Percentiles rank a stretch among this genome's conserved stretches.
Evolutionary conservation across 1,140 invertebrate genomes (phyloP).

Genomic region (Zaprionus ghesquierei): DNA sequence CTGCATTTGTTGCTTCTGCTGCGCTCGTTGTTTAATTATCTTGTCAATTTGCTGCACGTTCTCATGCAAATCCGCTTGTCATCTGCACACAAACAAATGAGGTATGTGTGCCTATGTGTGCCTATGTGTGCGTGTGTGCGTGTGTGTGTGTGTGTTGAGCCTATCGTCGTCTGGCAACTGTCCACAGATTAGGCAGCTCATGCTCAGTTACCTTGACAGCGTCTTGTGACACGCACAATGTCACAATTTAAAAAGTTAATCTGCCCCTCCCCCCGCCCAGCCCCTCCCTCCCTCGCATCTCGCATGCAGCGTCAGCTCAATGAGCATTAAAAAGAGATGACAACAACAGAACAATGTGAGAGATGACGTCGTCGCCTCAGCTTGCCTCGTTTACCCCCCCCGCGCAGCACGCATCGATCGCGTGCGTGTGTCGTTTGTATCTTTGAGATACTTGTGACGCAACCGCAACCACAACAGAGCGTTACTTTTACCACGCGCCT

Average conservation of each 20-base stretch:
- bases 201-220: background rate
- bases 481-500: background rate
- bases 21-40: constrained; percentile 43
- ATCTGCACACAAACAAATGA: constrained; percentile 45
- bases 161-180: background rate
- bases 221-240: constrained; percentile 12
- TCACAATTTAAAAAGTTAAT: constrained; percentile 28
- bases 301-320: background rate
- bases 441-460: constrained; percentile 52
- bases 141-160: background rate
- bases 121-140: background rate
- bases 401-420: constrained; percentile 30
- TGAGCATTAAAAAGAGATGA: background rate
- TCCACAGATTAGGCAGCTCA: background rate
- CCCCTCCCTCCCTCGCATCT: too few species aligned
- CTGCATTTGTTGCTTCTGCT: constrained; percentile 25
- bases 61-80: constrained; percentile 59
- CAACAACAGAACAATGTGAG: background rate
- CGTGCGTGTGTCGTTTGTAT: constrained; percentile 24
- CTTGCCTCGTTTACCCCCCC: too few species aligned
- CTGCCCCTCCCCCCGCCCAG: background rate
- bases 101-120: constrained; percentile 3
- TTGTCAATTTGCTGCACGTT: constrained; percentile 66
- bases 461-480: constrained; percentile 23
- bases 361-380: background rate